These are phyloP conservation scores for Cydia amplana DNA, from an alignment of 1,140 invertebrate genomes.

Conservation along the genomic window DNA sequence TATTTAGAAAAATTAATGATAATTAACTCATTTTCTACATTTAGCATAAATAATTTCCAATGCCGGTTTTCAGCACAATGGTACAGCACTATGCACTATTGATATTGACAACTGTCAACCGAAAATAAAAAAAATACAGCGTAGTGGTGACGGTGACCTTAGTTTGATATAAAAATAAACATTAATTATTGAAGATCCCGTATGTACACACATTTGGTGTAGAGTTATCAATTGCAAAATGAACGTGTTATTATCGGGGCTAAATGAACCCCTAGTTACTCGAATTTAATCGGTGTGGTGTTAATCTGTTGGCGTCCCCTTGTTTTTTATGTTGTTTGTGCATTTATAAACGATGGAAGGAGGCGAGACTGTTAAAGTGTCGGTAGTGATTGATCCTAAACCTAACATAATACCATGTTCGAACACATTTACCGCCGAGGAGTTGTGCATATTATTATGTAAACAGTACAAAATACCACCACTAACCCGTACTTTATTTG, in stretches of 20 bases:
- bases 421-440: conserved; percentile 80
- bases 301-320: conserved; percentile 63
- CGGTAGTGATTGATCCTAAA: conserved; percentile 61
- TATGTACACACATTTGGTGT: neutral
- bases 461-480: conserved; percentile 86
- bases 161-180: conserved; percentile 64
- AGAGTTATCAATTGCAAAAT: conserved; percentile 45
- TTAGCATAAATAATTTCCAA: neutral
- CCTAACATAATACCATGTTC: conserved; percentile 66
- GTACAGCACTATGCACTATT: neutral
- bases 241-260: conserved; percentile 45
- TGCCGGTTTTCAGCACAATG: neutral
- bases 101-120: conserved; percentile 18
- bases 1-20: neutral
- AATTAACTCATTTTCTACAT: neutral
- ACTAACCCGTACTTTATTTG: conserved; percentile 88
- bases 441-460: conserved; percentile 86
- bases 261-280: conserved; percentile 41
- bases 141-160: conserved; percentile 50
- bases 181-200: conserved; percentile 47
- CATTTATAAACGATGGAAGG: conserved; percentile 57
- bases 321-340: conserved; percentile 57
- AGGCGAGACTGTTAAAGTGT: conserved; percentile 66
- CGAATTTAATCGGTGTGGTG: conserved; percentile 48
- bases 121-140: conserved; percentile 28